A percentile compares a stretch with the other conserved stretches of the same genome.
Evolutionary conservation across 1,140 invertebrate species (phyloP).

Genomic region (Planococcus citri): DNA sequence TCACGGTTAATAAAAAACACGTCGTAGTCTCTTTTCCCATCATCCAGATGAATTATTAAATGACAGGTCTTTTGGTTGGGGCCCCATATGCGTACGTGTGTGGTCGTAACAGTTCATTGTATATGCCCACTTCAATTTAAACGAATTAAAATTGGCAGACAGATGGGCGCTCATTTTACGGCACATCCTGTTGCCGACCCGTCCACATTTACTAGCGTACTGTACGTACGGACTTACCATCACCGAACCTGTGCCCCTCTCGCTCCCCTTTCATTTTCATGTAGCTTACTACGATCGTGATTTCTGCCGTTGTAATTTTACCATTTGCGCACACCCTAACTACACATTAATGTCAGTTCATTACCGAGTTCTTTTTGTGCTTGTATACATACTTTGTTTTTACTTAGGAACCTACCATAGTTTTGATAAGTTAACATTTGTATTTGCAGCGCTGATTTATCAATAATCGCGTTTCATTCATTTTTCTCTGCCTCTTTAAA

Average conservation of each 20-base stretch:
- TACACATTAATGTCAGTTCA: conserved; percentile 7
- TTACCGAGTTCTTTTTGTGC: neutral
- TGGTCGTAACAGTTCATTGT: conserved; percentile 16
- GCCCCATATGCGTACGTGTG: conserved; percentile 1
- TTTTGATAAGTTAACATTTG: neutral
- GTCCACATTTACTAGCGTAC: conserved; percentile 1
- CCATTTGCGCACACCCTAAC: neutral
- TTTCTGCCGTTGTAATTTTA: conserved; percentile 8
- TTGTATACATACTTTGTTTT: conserved; percentile 5
- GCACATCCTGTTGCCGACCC: neutral
- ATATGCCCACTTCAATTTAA: conserved; percentile 18
- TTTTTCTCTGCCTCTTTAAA: neutral
- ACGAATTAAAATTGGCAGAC: conserved; percentile 19
- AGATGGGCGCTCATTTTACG: conserved; percentile 17
- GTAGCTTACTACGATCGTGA: neutral
- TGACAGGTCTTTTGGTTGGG: conserved; percentile 9
- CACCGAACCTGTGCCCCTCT: neutral
- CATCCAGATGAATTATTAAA: conserved; percentile 15
- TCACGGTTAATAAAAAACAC: conserved; percentile 18
- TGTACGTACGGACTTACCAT: neutral
- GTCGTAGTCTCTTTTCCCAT: conserved; percentile 3
- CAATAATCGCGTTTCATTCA: conserved; percentile 3
- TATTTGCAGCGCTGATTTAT: conserved; percentile 1
- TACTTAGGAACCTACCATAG: neutral
- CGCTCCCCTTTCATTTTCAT: neutral